Percentiles rank a stretch among this genome's conserved stretches.
Conservation (phyloP, 53 echinoderm and acorn worm genomes). For the Luidia sarsii region DNA sequence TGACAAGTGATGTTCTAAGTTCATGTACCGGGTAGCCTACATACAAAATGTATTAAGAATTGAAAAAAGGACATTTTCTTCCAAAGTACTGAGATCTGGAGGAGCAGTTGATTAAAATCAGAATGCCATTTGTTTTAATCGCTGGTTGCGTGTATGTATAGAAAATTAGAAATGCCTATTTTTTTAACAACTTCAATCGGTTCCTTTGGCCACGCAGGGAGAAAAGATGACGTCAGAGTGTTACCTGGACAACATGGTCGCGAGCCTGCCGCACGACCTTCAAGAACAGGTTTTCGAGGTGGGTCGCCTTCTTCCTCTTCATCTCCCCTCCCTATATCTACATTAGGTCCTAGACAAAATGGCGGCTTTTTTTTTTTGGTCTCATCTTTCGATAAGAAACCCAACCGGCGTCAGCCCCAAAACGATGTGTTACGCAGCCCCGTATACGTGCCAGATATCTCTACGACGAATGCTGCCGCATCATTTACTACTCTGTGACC, state of each 20-base stretch:
- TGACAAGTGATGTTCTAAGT: too few relatives aligned
- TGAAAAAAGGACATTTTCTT: not conserved
- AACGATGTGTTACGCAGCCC: too few relatives aligned
- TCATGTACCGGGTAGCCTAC: not conserved
- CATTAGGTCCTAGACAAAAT: too few relatives aligned
- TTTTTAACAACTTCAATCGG: not conserved
- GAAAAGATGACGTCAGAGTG: constrained; percentile 31
- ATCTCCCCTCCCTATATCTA: too few relatives aligned
- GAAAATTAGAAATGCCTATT: not conserved
- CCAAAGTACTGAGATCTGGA: not conserved
- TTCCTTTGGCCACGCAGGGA: not conserved
- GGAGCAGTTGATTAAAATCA: too few relatives aligned
- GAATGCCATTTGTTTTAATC: not conserved
- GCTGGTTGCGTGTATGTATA: not conserved
- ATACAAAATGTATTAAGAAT: not conserved
- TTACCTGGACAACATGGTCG: constrained; percentile 21
- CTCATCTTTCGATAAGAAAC: too few relatives aligned
- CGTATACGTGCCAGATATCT: too few relatives aligned
- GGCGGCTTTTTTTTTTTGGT: too few relatives aligned
- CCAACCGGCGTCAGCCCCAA: too few relatives aligned
- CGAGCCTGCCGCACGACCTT: constrained; percentile 25
- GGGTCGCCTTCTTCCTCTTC: too few relatives aligned
- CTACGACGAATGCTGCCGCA: too few relatives aligned
- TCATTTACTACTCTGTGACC: too few relatives aligned
- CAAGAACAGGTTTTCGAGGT: constrained; percentile 46